phyloP scores from a whole-genome alignment of 2,888 invertebrate genomes.

The Pyrgus malvae region DNA sequence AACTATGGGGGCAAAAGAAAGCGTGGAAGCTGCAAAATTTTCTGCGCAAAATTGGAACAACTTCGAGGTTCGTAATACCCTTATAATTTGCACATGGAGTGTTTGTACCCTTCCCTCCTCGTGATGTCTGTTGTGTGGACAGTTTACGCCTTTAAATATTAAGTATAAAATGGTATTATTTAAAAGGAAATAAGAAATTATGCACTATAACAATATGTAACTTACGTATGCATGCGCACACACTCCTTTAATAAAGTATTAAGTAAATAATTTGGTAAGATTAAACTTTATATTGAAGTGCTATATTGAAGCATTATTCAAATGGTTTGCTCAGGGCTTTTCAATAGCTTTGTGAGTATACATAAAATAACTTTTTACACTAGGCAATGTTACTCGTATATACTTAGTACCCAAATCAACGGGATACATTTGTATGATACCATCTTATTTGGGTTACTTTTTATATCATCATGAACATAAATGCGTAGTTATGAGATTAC shows the following conservation, averaged over 20 bases:
- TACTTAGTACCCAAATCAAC: neutral
- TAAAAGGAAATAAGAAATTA: conserved; percentile 49
- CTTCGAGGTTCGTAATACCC: conserved; percentile 86
- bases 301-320: neutral
- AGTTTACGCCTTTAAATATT: conserved; percentile 35
- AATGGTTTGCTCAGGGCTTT: neutral
- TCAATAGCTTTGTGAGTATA: conserved; percentile 6
- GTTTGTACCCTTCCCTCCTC: conserved; percentile 73
- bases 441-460: too few relatives aligned
- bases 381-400: conserved; percentile 11
- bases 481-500: neutral
- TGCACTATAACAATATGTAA: conserved; percentile 62
- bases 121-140: conserved; percentile 63
- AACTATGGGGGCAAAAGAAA: conserved; percentile 91
- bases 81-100: conserved; percentile 80
- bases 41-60: conserved; percentile 91
- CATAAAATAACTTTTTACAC: neutral
- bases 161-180: conserved; percentile 46
- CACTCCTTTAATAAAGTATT: conserved; percentile 22
- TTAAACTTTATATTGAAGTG: conserved; percentile 9
- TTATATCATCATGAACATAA: neutral
- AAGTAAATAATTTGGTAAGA: conserved; percentile 18
- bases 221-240: conserved; percentile 60
- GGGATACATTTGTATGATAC: too few relatives aligned
- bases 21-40: conserved; percentile 91